Evolutionary conservation across 2,113 vertebrate genomes (phyloP), one percentile per base, ranked within the genome.

Genomic region (Azemiops feae): DNA sequence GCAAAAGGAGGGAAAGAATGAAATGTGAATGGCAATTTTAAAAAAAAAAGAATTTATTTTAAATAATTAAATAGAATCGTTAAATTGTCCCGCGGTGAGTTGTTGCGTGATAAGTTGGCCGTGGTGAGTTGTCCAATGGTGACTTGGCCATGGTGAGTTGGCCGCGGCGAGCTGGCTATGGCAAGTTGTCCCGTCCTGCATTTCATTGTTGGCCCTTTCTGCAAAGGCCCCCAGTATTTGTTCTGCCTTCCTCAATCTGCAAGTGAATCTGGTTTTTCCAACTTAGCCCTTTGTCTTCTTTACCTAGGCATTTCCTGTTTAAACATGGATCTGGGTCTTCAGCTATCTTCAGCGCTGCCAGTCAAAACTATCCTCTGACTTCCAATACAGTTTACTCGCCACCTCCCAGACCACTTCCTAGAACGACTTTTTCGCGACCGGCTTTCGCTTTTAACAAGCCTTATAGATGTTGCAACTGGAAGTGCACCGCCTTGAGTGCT

Each of bases 371-470:
- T 96, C 99, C 99, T 58, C 97, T 99, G 97, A 99, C 99, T 12
- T 99, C 99, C 92, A 99, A 99, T 50, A 99, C 99, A 0, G 99
- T 99, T 97, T 99, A 99, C 96, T 99, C 99, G 6, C 99, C 99
- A 52, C 99, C 99, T 94, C 99, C 99, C 20, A 98, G 99, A 95
- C 99, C 99, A 8, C 98, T 99, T 91, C 99, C 99, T 92, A 97
- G 99, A 96, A 99, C 98, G 96, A 99, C 99, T 91, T 99, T 99
- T 97, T 99, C 99, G 95, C 97, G 99, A 95, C 99, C 99, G 90
- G 97, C 99, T 97, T 99, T 99, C 97, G 99, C 98, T 95, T 99
- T 99, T 97, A 98, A 98, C 98, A 99, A 99, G 98, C 99, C 99
- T 52, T 99, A 99, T 94, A 98, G 98, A 97, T 99, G 99, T 96